Percentiles rank a stretch among this genome's conserved stretches.
These are phyloP conservation scores for Drosophila emarginata DNA, from an alignment of 2,888 invertebrate species.

Conservation along the genomic window DNA sequence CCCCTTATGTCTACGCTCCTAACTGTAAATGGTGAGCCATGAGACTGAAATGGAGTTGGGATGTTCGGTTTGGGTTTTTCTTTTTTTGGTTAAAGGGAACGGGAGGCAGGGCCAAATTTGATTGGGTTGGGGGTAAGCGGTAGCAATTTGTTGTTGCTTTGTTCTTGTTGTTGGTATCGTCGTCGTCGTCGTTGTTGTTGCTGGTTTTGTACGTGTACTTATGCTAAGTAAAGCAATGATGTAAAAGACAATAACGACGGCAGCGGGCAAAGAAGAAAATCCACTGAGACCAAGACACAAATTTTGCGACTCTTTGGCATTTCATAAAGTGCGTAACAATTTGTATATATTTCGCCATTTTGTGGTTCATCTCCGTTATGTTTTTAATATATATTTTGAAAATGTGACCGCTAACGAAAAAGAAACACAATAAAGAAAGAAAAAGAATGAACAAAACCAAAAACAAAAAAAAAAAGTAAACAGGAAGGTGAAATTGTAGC, in stretches of 20 bases:
- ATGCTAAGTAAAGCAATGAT: constrained; percentile 77
- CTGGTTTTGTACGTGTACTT: constrained; percentile 62
- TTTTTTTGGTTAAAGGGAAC: background rate
- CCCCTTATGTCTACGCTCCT: background rate
- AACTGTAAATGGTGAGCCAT: constrained; percentile 11
- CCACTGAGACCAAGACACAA: constrained; percentile 58
- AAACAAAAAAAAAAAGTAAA: background rate
- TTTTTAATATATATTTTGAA: constrained; percentile 56
- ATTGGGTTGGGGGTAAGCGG: constrained; percentile 6
- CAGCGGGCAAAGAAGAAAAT: constrained; percentile 35
- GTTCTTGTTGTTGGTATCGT: background rate
- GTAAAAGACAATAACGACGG: constrained; percentile 71
- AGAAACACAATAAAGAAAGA: constrained; percentile 17
- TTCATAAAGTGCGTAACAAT: constrained; percentile 72
- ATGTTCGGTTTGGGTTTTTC: constrained; percentile 1
- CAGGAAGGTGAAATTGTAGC: constrained; percentile 29
- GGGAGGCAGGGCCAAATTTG: background rate
- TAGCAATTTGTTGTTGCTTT: constrained; percentile 64
- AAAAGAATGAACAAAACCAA: background rate
- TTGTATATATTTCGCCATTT: constrained; percentile 49
- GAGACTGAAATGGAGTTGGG: background rate
- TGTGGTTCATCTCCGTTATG: constrained; percentile 42
- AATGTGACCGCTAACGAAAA: constrained; percentile 46
- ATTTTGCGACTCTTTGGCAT: constrained; percentile 51
- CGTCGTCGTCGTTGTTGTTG: constrained; percentile 48